phyloP scores from a whole-genome alignment of 30 jellyfish, hydroid and myxozoan species.

The Phacellophora camtschatica region DNA sequence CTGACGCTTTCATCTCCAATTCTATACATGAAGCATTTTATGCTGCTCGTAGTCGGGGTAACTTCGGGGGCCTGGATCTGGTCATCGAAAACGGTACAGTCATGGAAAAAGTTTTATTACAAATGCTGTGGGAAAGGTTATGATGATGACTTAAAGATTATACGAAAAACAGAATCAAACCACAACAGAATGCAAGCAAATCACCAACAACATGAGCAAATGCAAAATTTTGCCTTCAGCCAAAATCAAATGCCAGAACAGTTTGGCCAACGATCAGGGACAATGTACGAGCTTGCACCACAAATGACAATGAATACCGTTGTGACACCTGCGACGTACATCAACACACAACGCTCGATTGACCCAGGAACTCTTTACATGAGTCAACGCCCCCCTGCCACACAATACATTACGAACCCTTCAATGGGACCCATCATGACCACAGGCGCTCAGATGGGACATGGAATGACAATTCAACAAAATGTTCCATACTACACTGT shows the following conservation, averaged over 20 bases:
- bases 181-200: background rate
- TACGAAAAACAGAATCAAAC: constrained; percentile 20
- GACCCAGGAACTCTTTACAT: constrained; percentile 17
- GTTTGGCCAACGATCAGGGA: constrained; percentile 35
- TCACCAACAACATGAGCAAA: background rate
- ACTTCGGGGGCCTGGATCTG: constrained; percentile 97
- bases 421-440: constrained; percentile 50
- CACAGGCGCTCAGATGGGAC: constrained; percentile 47
- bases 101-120: constrained; percentile 77
- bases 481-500: constrained; percentile 34
- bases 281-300: constrained; percentile 36
- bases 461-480: constrained; percentile 46
- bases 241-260: no score
- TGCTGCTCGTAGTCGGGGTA: constrained; percentile 91
- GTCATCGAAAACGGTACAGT: constrained; percentile 85
- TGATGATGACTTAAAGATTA: constrained; percentile 18
- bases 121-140: constrained; percentile 56
- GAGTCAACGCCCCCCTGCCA: constrained; percentile 25
- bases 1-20: constrained; percentile 55
- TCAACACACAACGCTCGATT: constrained; percentile 14
- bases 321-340: constrained; percentile 52
- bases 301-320: constrained; percentile 66
- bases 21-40: constrained; percentile 76
- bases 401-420: constrained; percentile 51
- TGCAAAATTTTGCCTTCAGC: background rate